phyloP scores from a whole-genome alignment of 2,113 vertebrate genomes.

The Vimba vimba region DNA sequence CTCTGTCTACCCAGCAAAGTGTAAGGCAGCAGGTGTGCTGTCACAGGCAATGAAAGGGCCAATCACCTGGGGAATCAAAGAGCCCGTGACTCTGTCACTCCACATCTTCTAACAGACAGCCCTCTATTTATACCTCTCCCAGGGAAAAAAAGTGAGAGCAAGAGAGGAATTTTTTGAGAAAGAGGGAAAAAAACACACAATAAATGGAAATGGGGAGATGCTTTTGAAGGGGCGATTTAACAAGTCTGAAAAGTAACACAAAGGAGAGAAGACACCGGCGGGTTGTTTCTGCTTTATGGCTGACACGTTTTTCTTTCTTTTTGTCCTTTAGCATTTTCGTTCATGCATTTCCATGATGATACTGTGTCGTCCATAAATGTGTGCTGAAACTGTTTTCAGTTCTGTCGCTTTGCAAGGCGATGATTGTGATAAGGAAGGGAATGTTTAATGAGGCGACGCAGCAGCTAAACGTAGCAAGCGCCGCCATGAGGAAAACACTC shows the following conservation, averaged over 20 bases:
- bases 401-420: slow-evolving; percentile 28
- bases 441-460: slow-evolving; percentile 32
- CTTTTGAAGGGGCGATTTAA: neutral
- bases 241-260: neutral
- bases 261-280: neutral
- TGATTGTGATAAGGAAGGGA: slow-evolving; percentile 40
- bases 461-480: slow-evolving; percentile 38
- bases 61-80: slow-evolving; percentile 57
- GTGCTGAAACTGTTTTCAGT: slow-evolving; percentile 22
- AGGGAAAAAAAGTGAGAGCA: neutral
- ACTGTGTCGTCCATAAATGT: neutral
- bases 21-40: slow-evolving; percentile 54
- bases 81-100: slow-evolving; percentile 49
- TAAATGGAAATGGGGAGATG: neutral
- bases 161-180: neutral
- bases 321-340: slow-evolving; percentile 3
- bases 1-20: slow-evolving; percentile 21
- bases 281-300: slow-evolving; percentile 4
- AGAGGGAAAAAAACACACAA: neutral
- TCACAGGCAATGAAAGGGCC: slow-evolving; percentile 49
- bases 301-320: neutral
- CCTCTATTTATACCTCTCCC: slow-evolving; percentile 42
- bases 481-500: slow-evolving; percentile 40
- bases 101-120: slow-evolving; percentile 39
- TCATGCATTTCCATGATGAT: slow-evolving; percentile 14